Evolutionary conservation across 2,113 vertebrate genomes (phyloP).

Genomic region (Turnix velox): DNA sequence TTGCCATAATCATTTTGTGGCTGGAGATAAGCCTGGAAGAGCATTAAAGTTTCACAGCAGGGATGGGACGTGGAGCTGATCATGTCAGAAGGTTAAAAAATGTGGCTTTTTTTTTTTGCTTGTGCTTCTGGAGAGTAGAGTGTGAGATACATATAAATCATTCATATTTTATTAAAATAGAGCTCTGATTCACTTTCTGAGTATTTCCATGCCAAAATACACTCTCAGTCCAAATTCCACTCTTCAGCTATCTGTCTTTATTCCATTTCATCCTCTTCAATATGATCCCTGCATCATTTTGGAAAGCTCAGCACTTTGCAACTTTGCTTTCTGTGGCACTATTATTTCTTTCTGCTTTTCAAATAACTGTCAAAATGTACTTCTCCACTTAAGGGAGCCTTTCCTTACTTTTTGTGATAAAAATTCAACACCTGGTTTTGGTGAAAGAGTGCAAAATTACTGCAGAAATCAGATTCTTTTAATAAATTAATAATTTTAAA

Average conservation of each 20-base stretch:
- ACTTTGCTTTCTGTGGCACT: background rate
- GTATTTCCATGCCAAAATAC: background rate
- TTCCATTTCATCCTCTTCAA: background rate
- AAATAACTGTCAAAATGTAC: background rate
- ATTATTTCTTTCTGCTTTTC: background rate
- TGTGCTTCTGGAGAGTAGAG: background rate
- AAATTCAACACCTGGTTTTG: background rate
- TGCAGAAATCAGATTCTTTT: background rate
- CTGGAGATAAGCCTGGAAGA: constrained; percentile 12
- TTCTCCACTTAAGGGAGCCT: background rate
- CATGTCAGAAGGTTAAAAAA: constrained; percentile 8
- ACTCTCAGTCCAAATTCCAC: background rate
- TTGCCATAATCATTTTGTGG: constrained; percentile 23
- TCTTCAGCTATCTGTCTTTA: background rate
- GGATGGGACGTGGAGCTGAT: background rate
- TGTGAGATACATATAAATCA: background rate
- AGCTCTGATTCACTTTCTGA: background rate
- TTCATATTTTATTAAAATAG: constrained; percentile 2
- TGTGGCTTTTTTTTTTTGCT: background rate
- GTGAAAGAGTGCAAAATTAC: background rate
- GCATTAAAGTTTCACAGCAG: constrained; percentile 27
- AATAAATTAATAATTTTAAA: background rate
- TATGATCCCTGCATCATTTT: background rate
- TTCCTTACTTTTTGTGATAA: background rate
- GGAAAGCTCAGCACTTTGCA: background rate